These are phyloP conservation scores for Bedellia somnulentella DNA, from an alignment of 2,888 invertebrate genomes.

Conservation along the genomic window DNA sequence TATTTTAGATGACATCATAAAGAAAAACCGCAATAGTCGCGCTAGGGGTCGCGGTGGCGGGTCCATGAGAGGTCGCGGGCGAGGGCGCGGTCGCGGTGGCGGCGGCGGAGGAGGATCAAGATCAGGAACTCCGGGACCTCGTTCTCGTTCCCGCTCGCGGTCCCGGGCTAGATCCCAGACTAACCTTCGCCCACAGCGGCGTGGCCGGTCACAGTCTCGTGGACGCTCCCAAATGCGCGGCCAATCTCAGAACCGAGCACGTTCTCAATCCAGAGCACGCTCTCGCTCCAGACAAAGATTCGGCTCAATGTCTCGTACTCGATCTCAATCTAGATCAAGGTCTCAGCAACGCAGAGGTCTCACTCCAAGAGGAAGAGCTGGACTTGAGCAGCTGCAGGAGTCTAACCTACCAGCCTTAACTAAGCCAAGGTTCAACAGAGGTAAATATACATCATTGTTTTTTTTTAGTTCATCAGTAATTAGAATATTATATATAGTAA, in stretches of 20 bases:
- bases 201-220: slow-evolving; percentile 7
- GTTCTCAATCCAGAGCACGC: slow-evolving; percentile 16
- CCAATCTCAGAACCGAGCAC: slow-evolving; percentile 22
- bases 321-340: slow-evolving; percentile 35
- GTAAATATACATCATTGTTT: slow-evolving; percentile 8
- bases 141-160: slow-evolving; percentile 17
- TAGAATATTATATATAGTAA: no score
- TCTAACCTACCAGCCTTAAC: slow-evolving; percentile 27
- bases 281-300: slow-evolving; percentile 17
- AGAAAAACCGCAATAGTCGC: slow-evolving; percentile 33
- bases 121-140: slow-evolving; percentile 17
- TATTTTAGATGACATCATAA: slow-evolving; percentile 42
- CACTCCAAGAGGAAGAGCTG: slow-evolving; percentile 44
- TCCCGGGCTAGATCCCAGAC: slow-evolving; percentile 10
- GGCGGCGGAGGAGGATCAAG: slow-evolving; percentile 18
- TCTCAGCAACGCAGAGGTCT: slow-evolving; percentile 26
- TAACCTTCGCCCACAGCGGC: slow-evolving; percentile 7
- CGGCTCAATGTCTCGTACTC: slow-evolving; percentile 25
- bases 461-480: slow-evolving; percentile 3
- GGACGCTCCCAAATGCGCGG: slow-evolving; percentile 18
- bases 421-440: slow-evolving; percentile 22
- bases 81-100: slow-evolving; percentile 18
- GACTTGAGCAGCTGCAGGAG: slow-evolving; percentile 27
- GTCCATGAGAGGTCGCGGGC: slow-evolving; percentile 21
- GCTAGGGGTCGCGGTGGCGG: slow-evolving; percentile 25